Percentiles rank a stretch among this genome's conserved stretches.
Conservation (phyloP, 1,140 invertebrate genomes). For the Luehdorfia chinensis region DNA sequence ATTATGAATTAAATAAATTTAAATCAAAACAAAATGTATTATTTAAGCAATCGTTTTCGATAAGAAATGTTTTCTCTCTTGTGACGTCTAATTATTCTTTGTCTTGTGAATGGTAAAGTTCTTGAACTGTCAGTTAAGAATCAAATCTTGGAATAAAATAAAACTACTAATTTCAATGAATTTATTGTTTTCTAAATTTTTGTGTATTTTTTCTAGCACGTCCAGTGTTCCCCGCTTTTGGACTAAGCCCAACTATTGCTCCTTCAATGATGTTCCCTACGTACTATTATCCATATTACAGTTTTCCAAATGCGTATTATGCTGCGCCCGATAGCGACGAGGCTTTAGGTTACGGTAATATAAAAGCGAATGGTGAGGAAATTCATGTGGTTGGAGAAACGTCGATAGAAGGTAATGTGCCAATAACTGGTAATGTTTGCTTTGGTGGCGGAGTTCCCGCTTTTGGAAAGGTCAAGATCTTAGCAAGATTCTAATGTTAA, state of each 20-base stretch:
- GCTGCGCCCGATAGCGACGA: neutral
- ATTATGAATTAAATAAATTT: no score
- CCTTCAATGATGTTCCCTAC: neutral
- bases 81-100: neutral
- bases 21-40: no score
- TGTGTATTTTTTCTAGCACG: constrained; percentile 7
- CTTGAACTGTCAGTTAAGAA: neutral
- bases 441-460: constrained; percentile 5
- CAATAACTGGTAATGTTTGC: constrained; percentile 4
- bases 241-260: neutral
- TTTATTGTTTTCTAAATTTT: no score
- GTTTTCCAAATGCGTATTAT: neutral
- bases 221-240: constrained; percentile 7
- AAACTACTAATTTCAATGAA: no score
- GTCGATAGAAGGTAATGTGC: constrained; percentile 6
- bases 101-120: neutral
- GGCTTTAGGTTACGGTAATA: neutral
- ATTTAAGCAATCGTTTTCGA: no score
- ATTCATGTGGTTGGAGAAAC: constrained; percentile 2
- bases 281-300: neutral
- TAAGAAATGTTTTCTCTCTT: no score
- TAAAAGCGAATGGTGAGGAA: constrained; percentile 1
- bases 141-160: no score
- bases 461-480: constrained; percentile 4
- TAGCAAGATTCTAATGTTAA: constrained; percentile 2